Conservation (phyloP, 1,140 invertebrate genomes). For the Solenopsis fugax region DNA sequence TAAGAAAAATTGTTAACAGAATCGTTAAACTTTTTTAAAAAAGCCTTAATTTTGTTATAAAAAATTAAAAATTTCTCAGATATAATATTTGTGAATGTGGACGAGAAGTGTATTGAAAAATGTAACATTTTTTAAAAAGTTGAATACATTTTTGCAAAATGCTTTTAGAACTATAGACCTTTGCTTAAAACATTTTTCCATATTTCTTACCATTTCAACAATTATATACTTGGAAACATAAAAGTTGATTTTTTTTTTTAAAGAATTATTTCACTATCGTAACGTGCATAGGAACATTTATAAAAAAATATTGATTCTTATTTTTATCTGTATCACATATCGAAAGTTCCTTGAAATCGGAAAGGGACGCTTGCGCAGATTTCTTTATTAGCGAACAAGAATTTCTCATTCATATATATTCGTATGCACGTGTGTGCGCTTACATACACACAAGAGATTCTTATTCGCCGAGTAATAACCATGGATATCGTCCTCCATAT, state of each 20-base stretch:
- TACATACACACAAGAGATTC: neutral
- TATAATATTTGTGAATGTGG: neutral
- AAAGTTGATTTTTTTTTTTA: neutral
- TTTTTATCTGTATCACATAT: slow-evolving; percentile 2
- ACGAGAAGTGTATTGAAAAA: neutral
- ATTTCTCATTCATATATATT: neutral
- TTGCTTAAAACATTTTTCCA: neutral
- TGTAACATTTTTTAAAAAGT: neutral
- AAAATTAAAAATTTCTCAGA: neutral
- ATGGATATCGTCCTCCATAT: neutral
- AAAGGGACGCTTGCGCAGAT: neutral
- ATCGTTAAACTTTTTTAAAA: neutral
- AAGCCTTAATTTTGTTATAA: neutral
- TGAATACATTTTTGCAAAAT: neutral
- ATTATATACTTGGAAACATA: neutral
- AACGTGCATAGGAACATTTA: neutral
- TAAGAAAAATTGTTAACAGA: too few species aligned
- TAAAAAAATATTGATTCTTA: neutral
- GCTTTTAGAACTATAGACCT: neutral
- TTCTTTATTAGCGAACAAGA: neutral
- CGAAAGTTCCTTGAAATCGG: neutral
- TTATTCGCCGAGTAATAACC: neutral
- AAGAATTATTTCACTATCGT: neutral
- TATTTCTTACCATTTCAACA: neutral
- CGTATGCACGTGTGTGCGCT: neutral